A percentile compares a stretch with the other conserved stretches of the same genome.
phyloP scores from a whole-genome alignment of 92 coral and sea anemone species.

The Ricordea florida region DNA sequence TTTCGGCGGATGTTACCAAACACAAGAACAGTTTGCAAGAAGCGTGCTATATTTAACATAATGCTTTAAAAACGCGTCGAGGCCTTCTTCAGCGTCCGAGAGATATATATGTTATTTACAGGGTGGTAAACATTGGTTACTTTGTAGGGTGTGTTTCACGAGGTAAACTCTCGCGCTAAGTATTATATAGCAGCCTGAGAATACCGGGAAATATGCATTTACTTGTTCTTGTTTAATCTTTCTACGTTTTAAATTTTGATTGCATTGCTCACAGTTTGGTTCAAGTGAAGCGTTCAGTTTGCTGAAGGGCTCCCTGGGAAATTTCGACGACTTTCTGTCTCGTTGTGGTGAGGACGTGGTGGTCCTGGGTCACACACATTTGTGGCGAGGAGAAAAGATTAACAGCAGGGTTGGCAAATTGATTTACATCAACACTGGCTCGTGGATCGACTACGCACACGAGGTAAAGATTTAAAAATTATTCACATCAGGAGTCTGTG shows the following conservation, averaged over 20 bases:
- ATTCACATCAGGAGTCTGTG: no score
- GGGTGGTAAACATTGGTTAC: no score
- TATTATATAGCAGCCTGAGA: not conserved
- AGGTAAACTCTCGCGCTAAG: no score
- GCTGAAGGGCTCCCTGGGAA: conserved; percentile 32
- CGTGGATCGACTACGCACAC: conserved; percentile 15
- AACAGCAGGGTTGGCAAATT: not conserved
- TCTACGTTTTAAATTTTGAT: not conserved
- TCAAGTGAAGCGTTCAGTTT: conserved; percentile 26
- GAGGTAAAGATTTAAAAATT: no score
- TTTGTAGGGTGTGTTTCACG: no score
- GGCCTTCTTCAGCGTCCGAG: no score
- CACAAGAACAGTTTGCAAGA: no score
- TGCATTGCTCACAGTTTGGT: conserved; percentile 3
- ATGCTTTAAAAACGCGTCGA: no score
- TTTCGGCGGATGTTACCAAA: no score
- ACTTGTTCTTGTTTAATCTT: not conserved
- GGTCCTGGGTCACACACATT: conserved; percentile 29
- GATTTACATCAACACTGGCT: conserved; percentile 32
- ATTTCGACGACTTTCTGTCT: conserved; percentile 29
- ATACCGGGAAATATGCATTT: not conserved
- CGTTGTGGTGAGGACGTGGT: conserved; percentile 45
- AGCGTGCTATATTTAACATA: no score
- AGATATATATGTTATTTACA: no score
- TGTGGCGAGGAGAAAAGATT: not conserved